Evolutionary conservation across 1,140 invertebrate species (phyloP).

Genomic region (Euschistus heros): DNA sequence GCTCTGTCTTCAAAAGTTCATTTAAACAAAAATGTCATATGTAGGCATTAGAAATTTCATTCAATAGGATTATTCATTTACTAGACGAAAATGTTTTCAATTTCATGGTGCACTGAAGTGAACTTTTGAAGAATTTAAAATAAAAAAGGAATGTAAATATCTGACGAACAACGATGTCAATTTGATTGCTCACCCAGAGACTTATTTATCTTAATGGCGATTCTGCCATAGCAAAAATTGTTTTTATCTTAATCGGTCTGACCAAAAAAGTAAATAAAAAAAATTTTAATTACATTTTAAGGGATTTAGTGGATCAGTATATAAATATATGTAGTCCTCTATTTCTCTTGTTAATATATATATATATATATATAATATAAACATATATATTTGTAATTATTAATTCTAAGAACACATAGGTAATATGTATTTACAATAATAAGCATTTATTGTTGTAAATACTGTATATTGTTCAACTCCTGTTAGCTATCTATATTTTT

Average conservation of each 20-base stretch:
- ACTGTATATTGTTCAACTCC: not conserved
- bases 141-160: slow-evolving; percentile 3
- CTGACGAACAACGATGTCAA: slow-evolving; percentile 20
- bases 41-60: not conserved
- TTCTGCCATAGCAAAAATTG: slow-evolving; percentile 1
- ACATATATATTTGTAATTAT: not conserved
- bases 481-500: slow-evolving; percentile 10
- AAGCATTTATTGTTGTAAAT: slow-evolving; percentile 1
- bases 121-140: slow-evolving; percentile 5
- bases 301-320: not conserved
- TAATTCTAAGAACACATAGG: not conserved
- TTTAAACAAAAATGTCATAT: not conserved
- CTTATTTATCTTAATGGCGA: slow-evolving; percentile 6
- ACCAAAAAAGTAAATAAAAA: slow-evolving; percentile 6
- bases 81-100: not conserved
- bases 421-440: slow-evolving; percentile 7
- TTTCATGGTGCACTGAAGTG: not conserved
- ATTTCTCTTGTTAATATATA: not conserved
- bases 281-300: not conserved
- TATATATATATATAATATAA: not conserved
- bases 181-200: slow-evolving; percentile 20
- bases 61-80: not conserved
- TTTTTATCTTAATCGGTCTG: slow-evolving; percentile 9
- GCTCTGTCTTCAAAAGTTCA: slow-evolving; percentile 1
- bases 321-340: not conserved